Conservation (phyloP, 1,140 invertebrate genomes). For the Drosophila dunni region DNA sequence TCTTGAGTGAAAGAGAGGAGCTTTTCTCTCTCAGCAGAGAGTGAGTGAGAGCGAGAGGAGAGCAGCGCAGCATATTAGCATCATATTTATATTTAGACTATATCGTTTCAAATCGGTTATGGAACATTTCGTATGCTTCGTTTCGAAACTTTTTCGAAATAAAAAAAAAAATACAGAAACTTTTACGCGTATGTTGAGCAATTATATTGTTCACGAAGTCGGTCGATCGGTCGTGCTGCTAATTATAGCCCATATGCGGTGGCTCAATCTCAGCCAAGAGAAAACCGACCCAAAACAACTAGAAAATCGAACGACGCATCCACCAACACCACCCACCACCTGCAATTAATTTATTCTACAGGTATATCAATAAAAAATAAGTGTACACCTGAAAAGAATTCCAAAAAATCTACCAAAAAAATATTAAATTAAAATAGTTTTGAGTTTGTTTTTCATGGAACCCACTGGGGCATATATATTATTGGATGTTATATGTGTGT, state of each 20-base stretch:
- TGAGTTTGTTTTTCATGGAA: slow-evolving; percentile 68
- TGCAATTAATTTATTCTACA: slow-evolving; percentile 25
- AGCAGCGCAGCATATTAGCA: slow-evolving; percentile 53
- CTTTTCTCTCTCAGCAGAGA: slow-evolving; percentile 46
- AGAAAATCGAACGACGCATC: slow-evolving; percentile 10
- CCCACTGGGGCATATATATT: slow-evolving; percentile 80
- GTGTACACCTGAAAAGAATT: slow-evolving; percentile 46
- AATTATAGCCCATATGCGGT: slow-evolving; percentile 68
- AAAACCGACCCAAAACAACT: slow-evolving; percentile 24
- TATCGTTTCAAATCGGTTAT: slow-evolving; percentile 70
- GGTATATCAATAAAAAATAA: slow-evolving; percentile 63
- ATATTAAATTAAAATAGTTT: slow-evolving; percentile 44
- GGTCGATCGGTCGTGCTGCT: slow-evolving; percentile 59
- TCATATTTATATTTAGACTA: slow-evolving; percentile 82
- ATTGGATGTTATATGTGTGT: slow-evolving; percentile 69
- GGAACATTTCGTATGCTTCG: slow-evolving; percentile 68
- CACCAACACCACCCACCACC: slow-evolving; percentile 14
- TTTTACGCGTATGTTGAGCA: slow-evolving; percentile 66
- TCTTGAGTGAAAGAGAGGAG: slow-evolving; percentile 54
- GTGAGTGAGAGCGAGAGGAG: slow-evolving; percentile 25
- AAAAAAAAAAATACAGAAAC: slow-evolving; percentile 20
- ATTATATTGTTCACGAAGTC: slow-evolving; percentile 70
- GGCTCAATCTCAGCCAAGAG: slow-evolving; percentile 49
- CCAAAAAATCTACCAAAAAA: slow-evolving; percentile 31
- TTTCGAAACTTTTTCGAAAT: neutral